Conservation (phyloP, 2,797 vertebrate species). For the Esox lucius region DNA sequence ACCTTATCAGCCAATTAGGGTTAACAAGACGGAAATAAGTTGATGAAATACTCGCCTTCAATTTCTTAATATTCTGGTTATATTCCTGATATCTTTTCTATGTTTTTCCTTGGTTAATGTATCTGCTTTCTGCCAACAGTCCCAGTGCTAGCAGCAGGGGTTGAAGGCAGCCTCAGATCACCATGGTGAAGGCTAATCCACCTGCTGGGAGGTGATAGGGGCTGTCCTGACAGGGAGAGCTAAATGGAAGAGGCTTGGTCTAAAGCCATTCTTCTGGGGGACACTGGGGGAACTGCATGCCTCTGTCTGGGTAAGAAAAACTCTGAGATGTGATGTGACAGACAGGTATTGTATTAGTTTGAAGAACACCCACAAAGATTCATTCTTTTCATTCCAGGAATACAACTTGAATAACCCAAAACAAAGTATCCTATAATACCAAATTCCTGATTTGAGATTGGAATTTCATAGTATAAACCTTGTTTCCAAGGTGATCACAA, state of each 20-base stretch:
- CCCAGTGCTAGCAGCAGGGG: slow-evolving; percentile 2
- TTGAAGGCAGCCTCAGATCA: slow-evolving; percentile 29
- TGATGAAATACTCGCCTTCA: not conserved
- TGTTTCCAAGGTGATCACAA: not conserved
- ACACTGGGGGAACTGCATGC: slow-evolving; percentile 9
- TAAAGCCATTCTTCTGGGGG: slow-evolving; percentile 23
- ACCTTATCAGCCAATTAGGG: too few species aligned
- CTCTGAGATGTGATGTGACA: slow-evolving; percentile 12
- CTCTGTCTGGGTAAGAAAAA: slow-evolving; percentile 17
- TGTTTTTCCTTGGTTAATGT: slow-evolving; percentile 22
- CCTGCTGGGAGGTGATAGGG: slow-evolving; percentile 26
- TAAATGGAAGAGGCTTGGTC: not conserved
- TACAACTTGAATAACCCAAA: not conserved
- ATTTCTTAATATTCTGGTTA: not conserved
- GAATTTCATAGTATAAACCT: not conserved
- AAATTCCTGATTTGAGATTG: not conserved
- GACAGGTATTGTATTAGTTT: not conserved
- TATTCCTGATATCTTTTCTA: not conserved
- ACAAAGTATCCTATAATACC: slow-evolving; percentile 1
- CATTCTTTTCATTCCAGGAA: not conserved
- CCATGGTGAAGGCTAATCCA: slow-evolving; percentile 36
- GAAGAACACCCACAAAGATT: slow-evolving; percentile 4
- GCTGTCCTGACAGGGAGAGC: not conserved
- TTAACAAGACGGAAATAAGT: not conserved
- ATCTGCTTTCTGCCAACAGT: slow-evolving; percentile 17